Conservation (phyloP, 2,888 invertebrate species). For the Amphipoea oculea region DNA sequence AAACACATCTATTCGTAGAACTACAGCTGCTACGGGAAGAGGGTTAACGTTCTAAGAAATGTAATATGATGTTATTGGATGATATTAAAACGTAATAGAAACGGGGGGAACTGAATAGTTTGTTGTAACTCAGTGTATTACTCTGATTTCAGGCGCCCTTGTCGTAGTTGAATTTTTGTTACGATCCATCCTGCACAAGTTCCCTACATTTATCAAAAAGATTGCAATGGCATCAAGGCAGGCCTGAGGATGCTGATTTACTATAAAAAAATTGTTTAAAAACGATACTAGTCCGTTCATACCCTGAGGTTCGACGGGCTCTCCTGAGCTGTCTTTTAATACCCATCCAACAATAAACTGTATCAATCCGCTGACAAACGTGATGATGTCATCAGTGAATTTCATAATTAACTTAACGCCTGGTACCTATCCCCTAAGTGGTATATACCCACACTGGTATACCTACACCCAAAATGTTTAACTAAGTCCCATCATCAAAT, state of each 20-base stretch:
- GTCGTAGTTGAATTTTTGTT: not conserved
- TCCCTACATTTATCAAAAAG: not conserved
- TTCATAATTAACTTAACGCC: not conserved
- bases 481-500: not conserved
- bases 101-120: conserved; percentile 20
- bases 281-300: not conserved
- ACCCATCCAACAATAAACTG: not conserved
- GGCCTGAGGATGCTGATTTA: no score
- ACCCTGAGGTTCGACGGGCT: no score
- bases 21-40: conserved; percentile 72
- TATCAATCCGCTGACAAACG: not conserved
- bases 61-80: conserved; percentile 64
- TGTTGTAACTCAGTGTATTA: not conserved
- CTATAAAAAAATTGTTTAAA: not conserved
- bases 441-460: not conserved
- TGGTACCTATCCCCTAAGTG: not conserved
- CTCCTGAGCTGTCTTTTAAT: not conserved
- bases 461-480: not conserved
- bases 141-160: conserved; percentile 23
- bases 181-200: not conserved
- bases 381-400: not conserved
- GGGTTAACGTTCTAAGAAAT: conserved; percentile 76
- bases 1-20: conserved; percentile 75
- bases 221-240: not conserved
- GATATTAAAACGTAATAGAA: conserved; percentile 49